A percentile compares a stretch with the other conserved stretches of the same genome.
Conservation (phyloP, 2,888 invertebrate genomes). For the Lydus trimaculatus region DNA sequence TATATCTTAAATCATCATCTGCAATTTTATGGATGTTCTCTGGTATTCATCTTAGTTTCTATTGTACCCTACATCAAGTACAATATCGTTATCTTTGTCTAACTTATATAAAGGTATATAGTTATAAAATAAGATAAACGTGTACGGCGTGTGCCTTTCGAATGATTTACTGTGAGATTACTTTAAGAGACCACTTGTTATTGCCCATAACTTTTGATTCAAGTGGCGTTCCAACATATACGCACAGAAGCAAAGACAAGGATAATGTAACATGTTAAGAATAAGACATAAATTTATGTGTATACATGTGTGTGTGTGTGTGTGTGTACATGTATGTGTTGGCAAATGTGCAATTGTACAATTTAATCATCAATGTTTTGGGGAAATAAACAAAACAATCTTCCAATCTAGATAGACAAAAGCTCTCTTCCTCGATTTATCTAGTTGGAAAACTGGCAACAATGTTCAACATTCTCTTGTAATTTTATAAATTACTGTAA, state of each 20-base stretch:
- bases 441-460: not conserved
- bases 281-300: slow-evolving; percentile 46
- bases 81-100: slow-evolving; percentile 37
- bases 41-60: slow-evolving; percentile 50
- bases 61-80: slow-evolving; percentile 45
- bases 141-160: slow-evolving; percentile 53
- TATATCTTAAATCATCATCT: slow-evolving; percentile 61
- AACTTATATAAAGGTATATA: slow-evolving; percentile 32
- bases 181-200: slow-evolving; percentile 63
- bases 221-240: slow-evolving; percentile 54
- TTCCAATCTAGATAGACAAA: not conserved
- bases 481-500: not conserved
- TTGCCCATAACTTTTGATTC: slow-evolving; percentile 62
- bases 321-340: not conserved
- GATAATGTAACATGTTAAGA: slow-evolving; percentile 29
- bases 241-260: slow-evolving; percentile 28
- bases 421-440: not conserved
- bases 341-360: slow-evolving; percentile 6
- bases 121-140: slow-evolving; percentile 49
- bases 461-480: not conserved
- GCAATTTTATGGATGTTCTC: slow-evolving; percentile 60
- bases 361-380: slow-evolving; percentile 1
- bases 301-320: not conserved
- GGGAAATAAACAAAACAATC: slow-evolving; percentile 5
- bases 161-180: slow-evolving; percentile 61